phyloP scores from a whole-genome alignment of 2,888 invertebrate species.

The Allophyes oxyacanthae region DNA sequence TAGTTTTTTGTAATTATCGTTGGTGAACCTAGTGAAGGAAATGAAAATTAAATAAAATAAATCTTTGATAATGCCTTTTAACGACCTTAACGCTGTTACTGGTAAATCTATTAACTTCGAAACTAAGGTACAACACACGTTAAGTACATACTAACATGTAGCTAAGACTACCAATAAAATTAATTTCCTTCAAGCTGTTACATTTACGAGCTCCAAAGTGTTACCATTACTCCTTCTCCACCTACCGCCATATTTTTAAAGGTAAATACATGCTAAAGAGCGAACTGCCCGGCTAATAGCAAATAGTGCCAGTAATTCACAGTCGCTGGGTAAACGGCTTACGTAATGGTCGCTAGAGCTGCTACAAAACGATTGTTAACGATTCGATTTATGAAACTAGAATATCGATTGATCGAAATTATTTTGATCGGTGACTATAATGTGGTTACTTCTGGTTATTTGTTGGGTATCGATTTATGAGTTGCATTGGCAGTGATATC shows the following conservation, averaged over 20 bases:
- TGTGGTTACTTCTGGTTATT: constrained; percentile 3
- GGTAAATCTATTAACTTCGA: too few relatives aligned
- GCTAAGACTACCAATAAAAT: too few relatives aligned
- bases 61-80: too few relatives aligned
- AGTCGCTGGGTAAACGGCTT: constrained; percentile 29
- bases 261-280: constrained; percentile 31
- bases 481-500: not conserved
- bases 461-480: constrained; percentile 1
- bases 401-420: constrained; percentile 17
- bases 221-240: constrained; percentile 17
- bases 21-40: too few relatives aligned
- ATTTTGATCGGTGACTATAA: constrained; percentile 13
- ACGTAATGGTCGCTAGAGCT: constrained; percentile 36
- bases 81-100: too few relatives aligned
- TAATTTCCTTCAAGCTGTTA: constrained; percentile 10
- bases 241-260: constrained; percentile 38
- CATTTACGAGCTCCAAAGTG: constrained; percentile 2
- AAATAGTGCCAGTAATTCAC: constrained; percentile 41
- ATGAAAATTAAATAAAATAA: too few relatives aligned
- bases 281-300: constrained; percentile 12
- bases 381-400: constrained; percentile 39
- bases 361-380: constrained; percentile 39
- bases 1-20: too few relatives aligned
- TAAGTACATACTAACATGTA: too few relatives aligned
- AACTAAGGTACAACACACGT: too few relatives aligned